A percentile compares a stretch with the other conserved stretches of the same genome.
phyloP scores from a whole-genome alignment of 2,888 invertebrate genomes.

The Ectemnius cavifrons region DNA sequence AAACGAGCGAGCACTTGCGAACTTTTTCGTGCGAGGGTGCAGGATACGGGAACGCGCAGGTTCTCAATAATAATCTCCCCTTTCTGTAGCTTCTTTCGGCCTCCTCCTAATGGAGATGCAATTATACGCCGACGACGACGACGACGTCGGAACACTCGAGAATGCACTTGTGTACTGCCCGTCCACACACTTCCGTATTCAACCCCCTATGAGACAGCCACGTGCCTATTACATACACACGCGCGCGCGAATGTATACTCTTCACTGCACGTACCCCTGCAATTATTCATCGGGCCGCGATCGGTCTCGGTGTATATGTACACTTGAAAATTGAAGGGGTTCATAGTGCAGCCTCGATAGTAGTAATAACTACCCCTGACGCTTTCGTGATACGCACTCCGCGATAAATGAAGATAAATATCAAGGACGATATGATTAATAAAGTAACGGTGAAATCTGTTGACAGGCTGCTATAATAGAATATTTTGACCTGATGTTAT shows the following conservation, averaged over 20 bases:
- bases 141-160: slow-evolving; percentile 26
- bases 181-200: too few species aligned
- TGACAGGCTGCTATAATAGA: too few species aligned
- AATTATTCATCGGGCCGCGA: slow-evolving; percentile 42
- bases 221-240: slow-evolving; percentile 13
- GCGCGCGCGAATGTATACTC: slow-evolving; percentile 24
- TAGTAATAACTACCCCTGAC: slow-evolving; percentile 11
- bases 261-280: slow-evolving; percentile 20
- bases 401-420: too few species aligned
- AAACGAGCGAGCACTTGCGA: not conserved
- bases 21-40: not conserved
- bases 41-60: not conserved
- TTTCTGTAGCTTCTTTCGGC: slow-evolving; percentile 11
- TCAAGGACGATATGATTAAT: too few species aligned
- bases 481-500: too few species aligned
- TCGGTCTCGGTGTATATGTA: slow-evolving; percentile 11
- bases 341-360: slow-evolving; percentile 9
- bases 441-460: too few species aligned
- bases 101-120: slow-evolving; percentile 30
- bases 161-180: slow-evolving; percentile 30
- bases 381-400: slow-evolving; percentile 1
- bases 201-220: not conserved
- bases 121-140: slow-evolving; percentile 35
- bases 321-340: slow-evolving; percentile 27
- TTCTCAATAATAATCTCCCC: slow-evolving; percentile 16